A percentile compares a stretch with the other conserved stretches of the same genome.
Evolutionary conservation across 2,888 invertebrate species (phyloP).

Genomic region (Lithophane semibrunnea): DNA sequence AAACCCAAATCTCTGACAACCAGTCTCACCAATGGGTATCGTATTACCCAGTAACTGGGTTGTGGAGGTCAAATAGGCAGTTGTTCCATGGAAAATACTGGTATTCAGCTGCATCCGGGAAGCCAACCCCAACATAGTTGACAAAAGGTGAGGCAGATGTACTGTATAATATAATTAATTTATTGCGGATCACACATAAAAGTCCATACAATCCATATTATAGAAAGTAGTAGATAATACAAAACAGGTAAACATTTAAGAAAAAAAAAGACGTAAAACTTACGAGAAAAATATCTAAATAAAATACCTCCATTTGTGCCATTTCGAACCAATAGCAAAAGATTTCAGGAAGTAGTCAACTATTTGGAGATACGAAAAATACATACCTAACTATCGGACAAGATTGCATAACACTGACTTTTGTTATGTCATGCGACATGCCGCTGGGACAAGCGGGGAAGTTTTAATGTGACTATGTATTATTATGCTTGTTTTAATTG

Average conservation of each 20-base stretch:
- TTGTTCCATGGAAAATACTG: too few relatives aligned
- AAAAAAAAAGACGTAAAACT: background rate
- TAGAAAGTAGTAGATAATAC: too few relatives aligned
- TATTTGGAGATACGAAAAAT: conserved; percentile 39
- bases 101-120: too few relatives aligned
- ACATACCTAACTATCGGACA: conserved; percentile 8
- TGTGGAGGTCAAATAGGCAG: too few relatives aligned
- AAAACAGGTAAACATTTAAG: background rate
- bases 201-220: too few relatives aligned
- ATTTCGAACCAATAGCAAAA: conserved; percentile 18
- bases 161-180: too few relatives aligned
- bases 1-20: too few relatives aligned
- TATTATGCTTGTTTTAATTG: conserved; percentile 34
- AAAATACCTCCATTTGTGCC: background rate
- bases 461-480: conserved; percentile 17
- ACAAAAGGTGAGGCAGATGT: too few relatives aligned
- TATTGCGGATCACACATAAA: too few relatives aligned
- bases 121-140: too few relatives aligned
- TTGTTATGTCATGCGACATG: conserved; percentile 22
- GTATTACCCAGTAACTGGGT: too few relatives aligned
- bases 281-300: background rate
- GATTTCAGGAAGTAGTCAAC: conserved; percentile 34
- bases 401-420: conserved; percentile 33
- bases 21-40: too few relatives aligned
- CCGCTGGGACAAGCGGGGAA: background rate